Conservation (phyloP, 2,113 vertebrate species). For the Gymnorhina tibicen region DNA sequence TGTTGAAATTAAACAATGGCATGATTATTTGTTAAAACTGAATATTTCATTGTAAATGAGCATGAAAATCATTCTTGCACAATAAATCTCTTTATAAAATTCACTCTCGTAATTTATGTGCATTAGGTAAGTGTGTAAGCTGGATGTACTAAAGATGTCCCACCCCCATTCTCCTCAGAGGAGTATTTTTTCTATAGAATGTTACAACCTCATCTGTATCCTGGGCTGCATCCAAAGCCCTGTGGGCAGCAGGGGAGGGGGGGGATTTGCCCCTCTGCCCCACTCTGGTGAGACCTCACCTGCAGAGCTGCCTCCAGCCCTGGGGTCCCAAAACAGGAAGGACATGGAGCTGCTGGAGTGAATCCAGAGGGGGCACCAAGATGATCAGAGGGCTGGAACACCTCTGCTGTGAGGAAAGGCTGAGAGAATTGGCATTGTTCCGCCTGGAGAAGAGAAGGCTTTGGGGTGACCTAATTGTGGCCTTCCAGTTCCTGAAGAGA, state of each 20-base stretch:
- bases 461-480: not conserved
- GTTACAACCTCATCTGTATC: not conserved
- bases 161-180: not conserved
- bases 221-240: not conserved
- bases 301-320: not conserved
- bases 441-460: not conserved
- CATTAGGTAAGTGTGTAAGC: not conserved
- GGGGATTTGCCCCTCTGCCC: not conserved
- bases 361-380: not conserved
- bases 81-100: conserved; percentile 75
- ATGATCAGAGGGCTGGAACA: not conserved
- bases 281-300: not conserved
- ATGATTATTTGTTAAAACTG: conserved; percentile 71
- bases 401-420: not conserved
- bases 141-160: not conserved
- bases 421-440: not conserved
- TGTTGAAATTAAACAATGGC: conserved; percentile 70
- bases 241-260: not conserved
- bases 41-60: conserved; percentile 72
- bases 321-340: not conserved
- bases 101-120: not conserved
- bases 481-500: not conserved
- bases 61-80: conserved; percentile 72
- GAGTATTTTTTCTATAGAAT: not conserved
- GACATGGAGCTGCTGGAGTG: not conserved